Evolutionary conservation across 1,140 invertebrate species (phyloP), one percentile per base, ranked within the genome.

Genomic region (Sitobion miscanthi): DNA sequence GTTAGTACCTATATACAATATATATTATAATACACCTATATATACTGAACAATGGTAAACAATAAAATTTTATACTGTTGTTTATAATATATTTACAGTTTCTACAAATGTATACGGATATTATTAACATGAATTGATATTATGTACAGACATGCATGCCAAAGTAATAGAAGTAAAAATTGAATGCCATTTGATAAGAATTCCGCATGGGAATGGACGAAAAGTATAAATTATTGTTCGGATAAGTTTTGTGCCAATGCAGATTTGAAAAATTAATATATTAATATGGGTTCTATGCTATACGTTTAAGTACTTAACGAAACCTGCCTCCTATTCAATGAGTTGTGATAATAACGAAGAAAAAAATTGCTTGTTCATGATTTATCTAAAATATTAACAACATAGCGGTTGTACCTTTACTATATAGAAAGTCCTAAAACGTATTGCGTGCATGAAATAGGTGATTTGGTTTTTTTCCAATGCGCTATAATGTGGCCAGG

Each of bases 1-100:
- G 98, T 98, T 96, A 96, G 96, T 62, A 82, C 52, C 30, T 42
- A 52, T 20, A 87, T 45, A 86, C 57, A 62, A 57, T 69, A 83
- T 23, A 54, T 54, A 54, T 21, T 42, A 20, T 45, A 45, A 86
- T 86, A 45, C 11, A 45, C 25, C 23, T 49, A 38, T 77, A 38
- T 77, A 77, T 83, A 86, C 57, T 90, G 25, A 62, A 77, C 17
- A 77, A 17, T 77, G 62, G n/a, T 77, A 35, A 17, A 47, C 14
- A 90, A 25, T 90, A 45, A 8, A 30, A 45, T 90, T 30, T 69
- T 21, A 20, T 38, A 54, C 20, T 1, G 7, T 38, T 45, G 11
- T 45, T 86, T 49, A n/a, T 87, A 49, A 30, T 47, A 54, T 25
- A 30, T 57, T 69, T 45, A 90, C 21, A 25, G 35, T 25, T 38